Evolutionary conservation across 2,113 vertebrate genomes (phyloP).

Genomic region (Sturnira hondurensis): DNA sequence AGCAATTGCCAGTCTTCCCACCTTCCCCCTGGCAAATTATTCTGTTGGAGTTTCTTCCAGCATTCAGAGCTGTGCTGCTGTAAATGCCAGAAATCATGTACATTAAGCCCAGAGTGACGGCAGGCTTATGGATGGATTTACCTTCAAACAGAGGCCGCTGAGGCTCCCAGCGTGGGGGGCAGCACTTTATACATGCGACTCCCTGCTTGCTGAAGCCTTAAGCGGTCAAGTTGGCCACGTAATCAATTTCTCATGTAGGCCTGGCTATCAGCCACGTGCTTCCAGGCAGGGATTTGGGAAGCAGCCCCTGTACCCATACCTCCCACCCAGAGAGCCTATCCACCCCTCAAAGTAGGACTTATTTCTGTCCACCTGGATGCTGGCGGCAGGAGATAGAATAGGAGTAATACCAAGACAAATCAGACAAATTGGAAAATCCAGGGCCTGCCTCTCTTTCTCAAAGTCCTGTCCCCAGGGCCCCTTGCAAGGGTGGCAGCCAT

Average conservation of each 20-base stretch:
- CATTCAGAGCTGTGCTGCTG: conserved; percentile 45
- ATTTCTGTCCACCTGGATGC: neutral
- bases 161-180: conserved; percentile 54
- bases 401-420: neutral
- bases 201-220: conserved; percentile 50
- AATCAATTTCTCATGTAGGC: conserved; percentile 67
- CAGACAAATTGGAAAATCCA: neutral
- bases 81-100: conserved; percentile 76
- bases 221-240: conserved; percentile 39
- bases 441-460: neutral
- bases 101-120: conserved; percentile 71
- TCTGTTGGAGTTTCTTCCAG: conserved; percentile 66
- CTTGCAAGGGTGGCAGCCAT: neutral
- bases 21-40: conserved; percentile 63
- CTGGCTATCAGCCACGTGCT: conserved; percentile 44
- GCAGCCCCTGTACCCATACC: neutral
- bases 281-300: neutral
- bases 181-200: conserved; percentile 50
- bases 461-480: neutral
- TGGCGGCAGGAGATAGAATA: neutral
- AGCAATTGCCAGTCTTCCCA: conserved; percentile 46
- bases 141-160: conserved; percentile 68
- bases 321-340: neutral
- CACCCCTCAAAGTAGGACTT: neutral
- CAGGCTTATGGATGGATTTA: conserved; percentile 73